These are phyloP conservation scores for Aricia agestis DNA, from an alignment of 1,140 invertebrate species.

Conservation along the genomic window DNA sequence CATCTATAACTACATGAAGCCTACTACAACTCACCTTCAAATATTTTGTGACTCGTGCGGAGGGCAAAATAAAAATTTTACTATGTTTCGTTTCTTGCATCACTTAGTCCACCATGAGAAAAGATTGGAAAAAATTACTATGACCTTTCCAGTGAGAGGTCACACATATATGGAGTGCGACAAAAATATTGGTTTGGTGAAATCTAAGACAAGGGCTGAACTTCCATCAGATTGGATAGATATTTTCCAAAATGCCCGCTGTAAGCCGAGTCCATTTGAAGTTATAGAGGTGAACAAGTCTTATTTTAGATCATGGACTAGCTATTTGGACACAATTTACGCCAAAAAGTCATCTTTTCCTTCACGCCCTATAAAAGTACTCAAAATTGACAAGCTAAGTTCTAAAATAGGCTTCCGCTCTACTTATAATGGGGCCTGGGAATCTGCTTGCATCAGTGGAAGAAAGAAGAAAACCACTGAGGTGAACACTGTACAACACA, in stretches of 20 bases:
- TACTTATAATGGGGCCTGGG: constrained; percentile 16
- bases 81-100: constrained; percentile 12
- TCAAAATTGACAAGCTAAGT: constrained; percentile 9
- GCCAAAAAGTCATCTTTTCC: constrained; percentile 23
- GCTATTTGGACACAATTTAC: constrained; percentile 19
- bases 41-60: constrained; percentile 17
- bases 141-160: constrained; percentile 16
- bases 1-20: constrained; percentile 10
- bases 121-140: constrained; percentile 18
- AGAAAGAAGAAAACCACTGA: constrained; percentile 20
- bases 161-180: constrained; percentile 21
- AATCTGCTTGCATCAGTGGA: constrained; percentile 16
- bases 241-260: constrained; percentile 16
- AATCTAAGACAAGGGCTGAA: constrained; percentile 21
- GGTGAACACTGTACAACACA: constrained; percentile 16
- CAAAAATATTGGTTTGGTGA: constrained; percentile 22
- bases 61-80: constrained; percentile 18
- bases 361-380: constrained; percentile 18
- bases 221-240: constrained; percentile 17
- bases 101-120: constrained; percentile 12
- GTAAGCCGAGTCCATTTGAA: constrained; percentile 18
- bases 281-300: constrained; percentile 17
- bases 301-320: constrained; percentile 23
- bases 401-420: constrained; percentile 16
- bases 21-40: constrained; percentile 12